phyloP scores from a whole-genome alignment of 2,888 invertebrate species.

The Scaptodrosophila latifasciaeformis region DNA sequence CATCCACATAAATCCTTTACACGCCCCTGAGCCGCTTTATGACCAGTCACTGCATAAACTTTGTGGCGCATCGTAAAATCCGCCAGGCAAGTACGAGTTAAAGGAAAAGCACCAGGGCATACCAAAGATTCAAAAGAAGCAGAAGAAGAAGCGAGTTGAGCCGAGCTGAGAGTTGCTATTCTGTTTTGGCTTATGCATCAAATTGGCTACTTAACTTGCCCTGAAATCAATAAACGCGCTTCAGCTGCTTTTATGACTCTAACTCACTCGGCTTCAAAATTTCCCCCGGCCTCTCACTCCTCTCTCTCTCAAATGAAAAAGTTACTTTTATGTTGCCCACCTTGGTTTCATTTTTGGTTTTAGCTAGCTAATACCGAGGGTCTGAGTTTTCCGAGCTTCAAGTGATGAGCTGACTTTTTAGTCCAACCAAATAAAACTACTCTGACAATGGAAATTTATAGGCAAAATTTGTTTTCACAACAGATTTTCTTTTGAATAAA shows the following conservation, averaged over 20 bases:
- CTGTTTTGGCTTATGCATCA: conserved; percentile 42
- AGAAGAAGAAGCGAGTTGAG: not conserved
- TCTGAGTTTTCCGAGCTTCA: no score
- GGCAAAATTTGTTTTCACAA: no score
- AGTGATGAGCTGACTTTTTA: no score
- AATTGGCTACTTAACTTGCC: conserved; percentile 51
- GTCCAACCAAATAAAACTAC: no score
- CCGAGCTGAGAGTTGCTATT: no score
- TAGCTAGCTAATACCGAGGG: conserved; percentile 29
- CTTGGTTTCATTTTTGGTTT: not conserved
- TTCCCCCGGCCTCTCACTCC: no score
- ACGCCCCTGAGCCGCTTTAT: conserved; percentile 28
- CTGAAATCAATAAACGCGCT: conserved; percentile 53
- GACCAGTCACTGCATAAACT: conserved; percentile 52
- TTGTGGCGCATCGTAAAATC: conserved; percentile 56
- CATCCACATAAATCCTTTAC: not conserved
- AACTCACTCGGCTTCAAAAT: no score
- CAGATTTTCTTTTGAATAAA: no score
- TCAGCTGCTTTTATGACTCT: conserved; percentile 51
- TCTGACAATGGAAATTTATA: no score
- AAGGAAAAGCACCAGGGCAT: no score
- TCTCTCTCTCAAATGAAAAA: no score
- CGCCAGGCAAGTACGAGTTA: conserved; percentile 6
- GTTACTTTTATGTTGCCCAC: conserved; percentile 36
- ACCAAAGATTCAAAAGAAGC: not conserved